Base-by-base conservation (phyloP, 2,888 invertebrate genomes). In the Capitulum mitella region DNA sequence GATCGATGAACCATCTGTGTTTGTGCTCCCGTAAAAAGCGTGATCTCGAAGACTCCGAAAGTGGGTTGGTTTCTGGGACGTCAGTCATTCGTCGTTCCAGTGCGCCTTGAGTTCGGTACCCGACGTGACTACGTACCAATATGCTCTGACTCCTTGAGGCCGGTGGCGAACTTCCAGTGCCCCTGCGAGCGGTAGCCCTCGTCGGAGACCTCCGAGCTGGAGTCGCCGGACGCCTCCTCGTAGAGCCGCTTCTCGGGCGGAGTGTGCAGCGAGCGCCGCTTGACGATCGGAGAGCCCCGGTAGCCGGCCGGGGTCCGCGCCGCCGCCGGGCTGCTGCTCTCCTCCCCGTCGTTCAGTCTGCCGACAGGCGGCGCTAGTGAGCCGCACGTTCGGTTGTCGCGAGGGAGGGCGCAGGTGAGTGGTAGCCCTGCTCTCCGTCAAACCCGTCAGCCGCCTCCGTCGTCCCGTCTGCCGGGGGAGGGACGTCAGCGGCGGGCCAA, bases 191-290 rank as follows among this genome's bases (percentile, higher is more conserved):
- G 84, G 81, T 84, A 84, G 26, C 84, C 84, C 80, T 84, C 84
- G 80, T 84, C 84, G 40, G 84, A 84, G 78, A 84, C 84, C 80
- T 84, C 84, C 3, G 84, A 84, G 80, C 84, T 84, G 75, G 84
- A 84, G 80, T 84, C 84, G 79, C 84, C 83, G 82, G 83, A 83
- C 81, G 77, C 61, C 80, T 81, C 75, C 82, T 82, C 29, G 78
- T 80, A 76, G 29, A 29, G 76, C 5, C 76, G 43, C n/a, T 82
- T 82, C 6, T 83, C 82, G 48, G 83, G 82, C 79, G 83, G 82
- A 78, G 83, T 37, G 70, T 6, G 26, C 14, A 82, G 16, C 82
- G 81, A 80, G 82, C 82, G 80, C 82, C 83, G 54, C 82, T 81
- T 82, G 83, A n/a, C 8, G 22, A 29, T 26, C 26, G 70, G 46